Evolutionary conservation across 2,113 vertebrate species (phyloP).

Genomic region (Indicator maculatus): DNA sequence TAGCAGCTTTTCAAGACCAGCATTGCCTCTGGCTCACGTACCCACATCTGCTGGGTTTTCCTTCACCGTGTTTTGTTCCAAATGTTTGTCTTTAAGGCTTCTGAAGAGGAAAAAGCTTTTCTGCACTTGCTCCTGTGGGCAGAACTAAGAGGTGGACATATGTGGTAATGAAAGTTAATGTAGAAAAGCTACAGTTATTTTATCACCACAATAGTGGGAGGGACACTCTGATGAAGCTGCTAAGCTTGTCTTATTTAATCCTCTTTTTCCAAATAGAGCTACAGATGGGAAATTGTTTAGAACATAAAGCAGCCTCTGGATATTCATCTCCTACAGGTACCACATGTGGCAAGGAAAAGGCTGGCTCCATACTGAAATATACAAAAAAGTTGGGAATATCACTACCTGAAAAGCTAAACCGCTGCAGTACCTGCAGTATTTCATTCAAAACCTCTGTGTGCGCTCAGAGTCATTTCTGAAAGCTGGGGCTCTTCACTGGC

Average conservation of each 20-base stretch:
- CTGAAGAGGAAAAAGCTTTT: background rate
- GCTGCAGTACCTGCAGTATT: background rate
- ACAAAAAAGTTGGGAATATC: background rate
- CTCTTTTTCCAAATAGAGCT: background rate
- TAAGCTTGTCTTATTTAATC: background rate
- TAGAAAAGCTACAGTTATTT: background rate
- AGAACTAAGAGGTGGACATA: background rate
- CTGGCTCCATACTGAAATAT: background rate
- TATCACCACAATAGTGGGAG: background rate
- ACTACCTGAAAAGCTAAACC: slow-evolving; percentile 36
- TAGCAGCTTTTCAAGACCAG: slow-evolving; percentile 13
- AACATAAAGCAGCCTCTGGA: background rate
- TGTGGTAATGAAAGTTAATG: background rate
- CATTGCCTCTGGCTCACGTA: background rate
- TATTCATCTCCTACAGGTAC: background rate
- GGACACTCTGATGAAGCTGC: background rate
- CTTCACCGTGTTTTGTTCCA: background rate
- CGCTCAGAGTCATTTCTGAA: slow-evolving; percentile 80
- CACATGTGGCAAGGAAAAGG: background rate
- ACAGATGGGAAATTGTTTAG: background rate
- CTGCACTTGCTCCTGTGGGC: background rate
- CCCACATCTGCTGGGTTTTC: background rate
- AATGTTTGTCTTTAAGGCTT: slow-evolving; percentile 1
- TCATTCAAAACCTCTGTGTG: background rate
- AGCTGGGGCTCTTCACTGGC: slow-evolving; percentile 86